Evolutionary conservation across 92 coral and sea anemone species (phyloP).

Genomic region (Hydrozoanthus gracilis): DNA sequence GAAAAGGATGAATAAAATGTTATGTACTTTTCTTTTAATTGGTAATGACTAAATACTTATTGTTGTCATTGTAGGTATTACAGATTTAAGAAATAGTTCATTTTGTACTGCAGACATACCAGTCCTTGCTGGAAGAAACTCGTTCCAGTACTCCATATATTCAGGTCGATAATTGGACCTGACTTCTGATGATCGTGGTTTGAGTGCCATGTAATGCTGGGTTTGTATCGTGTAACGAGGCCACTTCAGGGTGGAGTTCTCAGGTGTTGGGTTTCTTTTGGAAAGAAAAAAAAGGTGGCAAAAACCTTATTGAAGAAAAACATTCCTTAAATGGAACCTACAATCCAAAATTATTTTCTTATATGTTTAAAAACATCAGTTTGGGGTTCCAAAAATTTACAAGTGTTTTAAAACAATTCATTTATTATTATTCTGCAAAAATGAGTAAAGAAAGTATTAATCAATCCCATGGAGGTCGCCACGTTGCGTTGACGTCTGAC

Average conservation of each 20-base stretch:
- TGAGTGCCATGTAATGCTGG: slow-evolving; percentile 12
- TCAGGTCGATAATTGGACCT: background rate
- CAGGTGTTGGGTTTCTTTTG: slow-evolving; percentile 27
- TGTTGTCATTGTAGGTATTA: background rate
- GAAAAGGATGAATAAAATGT: no score
- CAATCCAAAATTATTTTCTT: no score
- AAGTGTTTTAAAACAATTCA: no score
- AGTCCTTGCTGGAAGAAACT: background rate
- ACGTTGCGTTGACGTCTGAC: no score
- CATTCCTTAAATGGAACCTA: background rate
- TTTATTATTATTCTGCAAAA: no score
- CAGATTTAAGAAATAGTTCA: background rate
- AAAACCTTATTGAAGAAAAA: background rate
- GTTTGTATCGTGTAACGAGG: slow-evolving; percentile 19
- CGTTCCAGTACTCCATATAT: slow-evolving; percentile 16
- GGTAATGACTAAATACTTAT: background rate
- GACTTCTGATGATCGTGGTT: slow-evolving; percentile 17
- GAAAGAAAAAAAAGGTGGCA: background rate
- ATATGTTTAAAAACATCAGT: no score
- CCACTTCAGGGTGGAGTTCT: background rate
- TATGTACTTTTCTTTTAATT: no score
- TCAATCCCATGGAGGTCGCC: no score
- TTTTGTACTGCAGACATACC: background rate
- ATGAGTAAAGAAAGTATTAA: no score
- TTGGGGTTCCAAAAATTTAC: no score